phyloP scores from a whole-genome alignment of 2,113 vertebrate species.

The Rhea americana region DNA sequence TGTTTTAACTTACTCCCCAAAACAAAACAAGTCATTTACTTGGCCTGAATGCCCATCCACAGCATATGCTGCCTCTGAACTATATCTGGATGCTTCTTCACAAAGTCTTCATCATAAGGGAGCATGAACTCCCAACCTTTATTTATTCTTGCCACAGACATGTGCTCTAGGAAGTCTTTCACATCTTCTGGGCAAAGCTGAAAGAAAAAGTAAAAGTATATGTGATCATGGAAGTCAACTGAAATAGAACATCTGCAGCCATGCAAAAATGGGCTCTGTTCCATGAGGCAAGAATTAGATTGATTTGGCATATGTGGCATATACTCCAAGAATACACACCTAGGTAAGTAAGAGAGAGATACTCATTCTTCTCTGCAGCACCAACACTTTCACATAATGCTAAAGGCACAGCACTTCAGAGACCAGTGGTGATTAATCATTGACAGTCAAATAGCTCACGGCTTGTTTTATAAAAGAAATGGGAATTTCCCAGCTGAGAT shows the following conservation, averaged over 20 bases:
- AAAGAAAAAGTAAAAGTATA: background rate
- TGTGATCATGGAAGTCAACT: background rate
- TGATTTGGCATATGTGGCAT: background rate
- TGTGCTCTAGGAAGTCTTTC: slow-evolving; percentile 96
- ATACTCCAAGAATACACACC: background rate
- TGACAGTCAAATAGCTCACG: slow-evolving; percentile 1
- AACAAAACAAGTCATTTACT: slow-evolving; percentile 78
- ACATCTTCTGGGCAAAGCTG: slow-evolving; percentile 97
- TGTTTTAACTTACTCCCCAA: background rate
- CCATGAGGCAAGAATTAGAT: background rate
- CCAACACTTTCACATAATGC: slow-evolving; percentile 20
- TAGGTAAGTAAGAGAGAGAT: background rate
- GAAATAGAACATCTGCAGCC: background rate
- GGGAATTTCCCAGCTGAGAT: slow-evolving; percentile 42
- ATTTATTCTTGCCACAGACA: slow-evolving; percentile 89
- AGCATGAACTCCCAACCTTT: slow-evolving; percentile 96
- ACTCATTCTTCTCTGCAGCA: slow-evolving; percentile 20
- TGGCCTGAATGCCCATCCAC: slow-evolving; percentile 96
- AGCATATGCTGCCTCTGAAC: slow-evolving; percentile 96
- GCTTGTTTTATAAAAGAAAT: background rate
- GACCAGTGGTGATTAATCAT: slow-evolving; percentile 24
- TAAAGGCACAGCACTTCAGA: slow-evolving; percentile 42
- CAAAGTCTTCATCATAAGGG: slow-evolving; percentile 88
- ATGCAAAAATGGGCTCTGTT: background rate
- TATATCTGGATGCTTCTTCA: slow-evolving; percentile 94